Evolutionary conservation across 2,113 vertebrate species (phyloP).

Genomic region (Athene cunicularia): DNA sequence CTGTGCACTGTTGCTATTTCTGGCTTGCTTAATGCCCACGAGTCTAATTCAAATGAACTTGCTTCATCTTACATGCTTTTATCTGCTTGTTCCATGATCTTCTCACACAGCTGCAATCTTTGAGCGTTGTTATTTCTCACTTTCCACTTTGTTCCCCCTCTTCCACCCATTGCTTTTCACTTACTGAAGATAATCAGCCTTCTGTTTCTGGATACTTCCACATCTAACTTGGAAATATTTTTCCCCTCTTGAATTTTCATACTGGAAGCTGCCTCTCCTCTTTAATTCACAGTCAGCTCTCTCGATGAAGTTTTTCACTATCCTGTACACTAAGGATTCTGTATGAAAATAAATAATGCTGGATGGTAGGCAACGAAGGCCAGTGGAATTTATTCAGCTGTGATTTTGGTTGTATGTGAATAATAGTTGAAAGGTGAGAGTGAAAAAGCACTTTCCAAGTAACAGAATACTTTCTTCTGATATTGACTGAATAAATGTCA

Average conservation of each 20-base stretch:
- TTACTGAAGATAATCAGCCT: neutral
- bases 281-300: neutral
- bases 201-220: neutral
- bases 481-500: neutral
- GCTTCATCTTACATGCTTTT: neutral
- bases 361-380: neutral
- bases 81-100: neutral
- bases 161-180: neutral
- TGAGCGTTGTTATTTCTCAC: neutral
- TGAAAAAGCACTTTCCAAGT: neutral
- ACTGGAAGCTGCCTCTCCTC: neutral
- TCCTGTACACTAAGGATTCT: neutral
- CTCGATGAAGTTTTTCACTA: neutral
- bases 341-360: neutral
- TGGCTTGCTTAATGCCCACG: neutral
- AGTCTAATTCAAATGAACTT: neutral
- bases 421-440: neutral
- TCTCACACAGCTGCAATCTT: neutral
- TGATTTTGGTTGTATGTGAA: neutral
- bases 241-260: neutral
- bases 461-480: neutral
- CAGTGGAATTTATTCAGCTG: neutral
- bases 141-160: neutral
- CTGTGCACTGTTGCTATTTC: neutral
- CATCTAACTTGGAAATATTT: neutral